Evolutionary conservation across 2,113 vertebrate species (phyloP), one percentile per base, ranked within the genome.

Genomic region (Progne subis): DNA sequence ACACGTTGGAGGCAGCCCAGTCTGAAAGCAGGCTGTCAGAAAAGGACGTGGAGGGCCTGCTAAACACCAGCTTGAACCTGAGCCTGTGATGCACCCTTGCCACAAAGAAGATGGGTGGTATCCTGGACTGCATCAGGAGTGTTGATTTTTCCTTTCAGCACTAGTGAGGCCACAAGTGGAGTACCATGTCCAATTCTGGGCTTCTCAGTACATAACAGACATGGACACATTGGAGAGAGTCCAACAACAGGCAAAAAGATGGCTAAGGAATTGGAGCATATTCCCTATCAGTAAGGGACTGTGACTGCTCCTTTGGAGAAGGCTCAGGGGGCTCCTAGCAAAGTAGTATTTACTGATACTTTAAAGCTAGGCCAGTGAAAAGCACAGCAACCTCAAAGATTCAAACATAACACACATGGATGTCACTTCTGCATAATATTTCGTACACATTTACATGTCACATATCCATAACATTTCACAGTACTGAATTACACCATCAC

Each of bases 391-490:
- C 84, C 94, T 82, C 17, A 88, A 86, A 97, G 92, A 91, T 93
- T 97, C 91, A 97, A 91, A 41, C 16, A 24, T 20, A 98, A 61
- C 18, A 98, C 87, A 47, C 74, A 97, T 14, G 91, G 82, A 78
- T 37, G 89, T 81, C 97, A 98, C 50, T 79, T 97, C 78, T 95
- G 94, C 85, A 98, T 82, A 87, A 91, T 90, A 50, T 84, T 92
- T 84, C 86, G 86, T 44, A 96, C 68, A 68, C 28, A 46, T 80
- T 82, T 76, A 15, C 28, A 46, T 8, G 4, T 46, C 3, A 3
- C n/a, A 41, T 67, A 79, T 24, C 17, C 14, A 39, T 37, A 83
- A 83, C 18, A 14, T 76, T 77, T 80, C 83, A 29, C 39, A 83
- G 28, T n/a, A 76, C n/a, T 32, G 18, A 82, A 41, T 61, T 76